These are phyloP conservation scores for Drosophila sechellia DNA, from an alignment of 1,140 invertebrate genomes.

Conservation along the genomic window DNA sequence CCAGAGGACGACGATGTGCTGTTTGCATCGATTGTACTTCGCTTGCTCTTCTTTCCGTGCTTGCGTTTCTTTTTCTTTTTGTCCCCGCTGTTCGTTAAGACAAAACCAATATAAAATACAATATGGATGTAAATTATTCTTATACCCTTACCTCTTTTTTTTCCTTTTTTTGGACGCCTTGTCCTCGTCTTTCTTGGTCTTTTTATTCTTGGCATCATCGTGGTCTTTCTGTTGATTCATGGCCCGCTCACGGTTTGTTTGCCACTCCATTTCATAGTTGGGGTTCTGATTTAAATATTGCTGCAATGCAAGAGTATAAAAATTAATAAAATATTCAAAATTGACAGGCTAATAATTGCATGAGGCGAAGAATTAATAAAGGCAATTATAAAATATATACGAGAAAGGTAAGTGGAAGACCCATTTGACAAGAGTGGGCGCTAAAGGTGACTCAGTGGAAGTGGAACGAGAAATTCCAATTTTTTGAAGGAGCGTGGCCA, in stretches of 20 bases:
- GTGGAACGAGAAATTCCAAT: no score
- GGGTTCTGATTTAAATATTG: constrained; percentile 92
- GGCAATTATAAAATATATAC: no score
- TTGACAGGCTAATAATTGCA: neutral
- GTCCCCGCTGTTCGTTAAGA: constrained; percentile 34
- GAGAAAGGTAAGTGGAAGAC: no score
- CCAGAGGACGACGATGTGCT: constrained; percentile 69
- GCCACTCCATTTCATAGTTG: constrained; percentile 93
- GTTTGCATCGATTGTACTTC: constrained; percentile 80
- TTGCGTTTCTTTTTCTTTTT: constrained; percentile 87
- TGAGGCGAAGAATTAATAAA: no score
- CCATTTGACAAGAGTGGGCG: no score
- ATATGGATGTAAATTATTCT: no score
- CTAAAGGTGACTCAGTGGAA: no score
- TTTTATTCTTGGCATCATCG: constrained; percentile 83
- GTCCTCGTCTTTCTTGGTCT: constrained; percentile 82
- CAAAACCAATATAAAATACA: neutral
- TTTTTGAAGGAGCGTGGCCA: no score
- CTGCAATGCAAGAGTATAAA: constrained; percentile 83
- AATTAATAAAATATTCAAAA: neutral
- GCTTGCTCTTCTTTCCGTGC: constrained; percentile 86
- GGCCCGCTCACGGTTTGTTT: constrained; percentile 91
- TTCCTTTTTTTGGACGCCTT: constrained; percentile 77
- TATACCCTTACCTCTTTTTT: constrained; percentile 67
- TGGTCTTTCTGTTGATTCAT: constrained; percentile 85